Evolutionary conservation across 1,140 invertebrate genomes (phyloP).

Genomic region (Bathynomus jamesi): DNA sequence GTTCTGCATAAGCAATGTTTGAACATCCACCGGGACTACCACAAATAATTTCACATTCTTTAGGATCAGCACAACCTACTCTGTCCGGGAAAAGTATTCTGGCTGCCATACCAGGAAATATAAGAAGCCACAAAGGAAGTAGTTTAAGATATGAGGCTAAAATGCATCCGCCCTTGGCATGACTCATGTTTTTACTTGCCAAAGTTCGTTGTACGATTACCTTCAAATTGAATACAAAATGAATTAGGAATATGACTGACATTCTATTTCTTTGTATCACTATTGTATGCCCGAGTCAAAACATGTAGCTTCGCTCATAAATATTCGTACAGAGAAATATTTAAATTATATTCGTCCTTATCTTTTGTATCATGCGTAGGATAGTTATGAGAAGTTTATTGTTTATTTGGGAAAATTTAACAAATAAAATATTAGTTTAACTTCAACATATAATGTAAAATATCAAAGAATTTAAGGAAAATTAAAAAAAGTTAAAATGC

Average conservation of each 20-base stretch:
- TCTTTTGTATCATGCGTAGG: too few relatives aligned
- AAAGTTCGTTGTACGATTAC: constrained; percentile 53
- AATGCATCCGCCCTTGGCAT: constrained; percentile 52
- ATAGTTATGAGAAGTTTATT: too few relatives aligned
- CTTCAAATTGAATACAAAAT: constrained; percentile 4
- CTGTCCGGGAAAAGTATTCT: constrained; percentile 47
- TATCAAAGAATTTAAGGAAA: too few relatives aligned
- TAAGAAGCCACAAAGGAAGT: constrained; percentile 51
- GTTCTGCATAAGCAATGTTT: constrained; percentile 51
- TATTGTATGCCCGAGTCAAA: too few relatives aligned
- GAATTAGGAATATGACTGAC: neutral
- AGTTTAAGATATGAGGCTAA: constrained; percentile 52
- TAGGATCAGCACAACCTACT: constrained; percentile 47
- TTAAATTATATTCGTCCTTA: too few relatives aligned
- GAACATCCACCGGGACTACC: constrained; percentile 47
- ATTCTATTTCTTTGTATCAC: too few relatives aligned
- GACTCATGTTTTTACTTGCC: constrained; percentile 50
- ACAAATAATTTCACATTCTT: constrained; percentile 41
- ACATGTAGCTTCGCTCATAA: too few relatives aligned
- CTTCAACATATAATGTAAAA: too few relatives aligned
- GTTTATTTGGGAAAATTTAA: too few relatives aligned
- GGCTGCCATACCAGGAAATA: constrained; percentile 54
- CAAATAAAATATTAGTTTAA: too few relatives aligned
- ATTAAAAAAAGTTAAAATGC: too few relatives aligned
- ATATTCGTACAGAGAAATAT: too few relatives aligned